Evolutionary conservation across 2,113 vertebrate species (phyloP).

Genomic region (Paramisgurnus dabryanus): DNA sequence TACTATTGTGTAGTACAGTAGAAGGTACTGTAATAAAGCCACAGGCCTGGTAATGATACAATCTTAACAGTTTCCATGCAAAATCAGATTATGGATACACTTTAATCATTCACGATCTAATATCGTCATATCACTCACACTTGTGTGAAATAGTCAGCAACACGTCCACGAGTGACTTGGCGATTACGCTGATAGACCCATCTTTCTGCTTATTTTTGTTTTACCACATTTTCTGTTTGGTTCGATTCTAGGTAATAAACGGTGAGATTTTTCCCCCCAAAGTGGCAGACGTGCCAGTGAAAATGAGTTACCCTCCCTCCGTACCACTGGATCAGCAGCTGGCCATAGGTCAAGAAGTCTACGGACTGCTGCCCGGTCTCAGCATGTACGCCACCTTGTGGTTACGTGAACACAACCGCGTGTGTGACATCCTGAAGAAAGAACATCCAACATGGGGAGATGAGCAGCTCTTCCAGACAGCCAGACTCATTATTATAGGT

Average conservation of each 20-base stretch:
- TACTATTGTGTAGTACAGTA: too few relatives aligned
- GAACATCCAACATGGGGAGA: conserved; percentile 92
- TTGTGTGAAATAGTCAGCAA: too few relatives aligned
- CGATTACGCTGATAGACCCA: too few relatives aligned
- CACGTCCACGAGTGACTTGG: too few relatives aligned
- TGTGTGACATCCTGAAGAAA: conserved; percentile 86
- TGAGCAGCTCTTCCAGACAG: conserved; percentile 94
- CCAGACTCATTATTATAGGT: conserved; percentile 94
- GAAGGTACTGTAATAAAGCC: too few relatives aligned
- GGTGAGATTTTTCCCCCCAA: conserved; percentile 88
- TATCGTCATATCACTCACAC: too few relatives aligned
- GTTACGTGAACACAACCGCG: conserved; percentile 92
- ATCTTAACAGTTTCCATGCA: too few relatives aligned
- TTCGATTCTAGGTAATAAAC: conserved; percentile 73
- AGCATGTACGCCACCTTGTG: conserved; percentile 86
- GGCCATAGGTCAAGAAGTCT: conserved; percentile 89
- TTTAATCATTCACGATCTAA: too few relatives aligned
- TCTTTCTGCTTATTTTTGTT: background rate
- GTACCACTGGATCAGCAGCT: conserved; percentile 70
- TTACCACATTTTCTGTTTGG: background rate
- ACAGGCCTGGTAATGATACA: too few relatives aligned
- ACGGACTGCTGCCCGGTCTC: conserved; percentile 88
- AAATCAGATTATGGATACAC: too few relatives aligned
- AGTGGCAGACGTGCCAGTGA: conserved; percentile 70
- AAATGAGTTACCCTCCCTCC: conserved; percentile 83